Percentiles rank a stretch among this genome's conserved stretches.
Evolutionary conservation across 2,797 vertebrate genomes (phyloP).

Genomic region (Coccyzus lansbergi): DNA sequence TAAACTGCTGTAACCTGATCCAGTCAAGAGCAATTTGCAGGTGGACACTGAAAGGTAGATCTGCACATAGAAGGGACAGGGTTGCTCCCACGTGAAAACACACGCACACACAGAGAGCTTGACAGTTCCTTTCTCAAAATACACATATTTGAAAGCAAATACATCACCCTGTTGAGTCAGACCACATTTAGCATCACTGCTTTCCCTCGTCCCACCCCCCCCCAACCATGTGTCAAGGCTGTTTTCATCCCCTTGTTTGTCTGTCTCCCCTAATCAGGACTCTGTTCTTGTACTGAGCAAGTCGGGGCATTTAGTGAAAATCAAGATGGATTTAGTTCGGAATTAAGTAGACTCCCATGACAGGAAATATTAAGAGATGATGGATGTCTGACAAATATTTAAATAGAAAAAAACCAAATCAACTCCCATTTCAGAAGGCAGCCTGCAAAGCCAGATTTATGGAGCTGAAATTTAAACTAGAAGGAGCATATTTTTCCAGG

Average conservation of each 20-base stretch:
- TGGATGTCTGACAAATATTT: slow-evolving; percentile 56
- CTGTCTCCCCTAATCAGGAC: slow-evolving; percentile 3
- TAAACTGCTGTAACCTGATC: not conserved
- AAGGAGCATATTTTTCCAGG: slow-evolving; percentile 45
- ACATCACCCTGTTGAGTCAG: not conserved
- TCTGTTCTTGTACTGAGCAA: not conserved
- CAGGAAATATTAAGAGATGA: slow-evolving; percentile 55
- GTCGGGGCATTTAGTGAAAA: slow-evolving; percentile 18
- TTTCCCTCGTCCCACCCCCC: not conserved
- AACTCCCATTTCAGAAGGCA: slow-evolving; percentile 31
- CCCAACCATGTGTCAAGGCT: not conserved
- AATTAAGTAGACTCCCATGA: slow-evolving; percentile 12
- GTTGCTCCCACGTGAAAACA: not conserved
- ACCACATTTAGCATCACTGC: not conserved
- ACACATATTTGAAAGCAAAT: not conserved
- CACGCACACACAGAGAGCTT: not conserved
- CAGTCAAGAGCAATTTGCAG: slow-evolving; percentile 40
- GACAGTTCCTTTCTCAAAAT: not conserved
- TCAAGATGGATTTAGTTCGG: slow-evolving; percentile 30
- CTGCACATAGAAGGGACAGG: not conserved
- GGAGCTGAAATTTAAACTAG: slow-evolving; percentile 49
- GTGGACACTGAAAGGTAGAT: slow-evolving; percentile 23
- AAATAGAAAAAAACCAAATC: slow-evolving; percentile 11
- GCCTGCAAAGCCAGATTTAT: slow-evolving; percentile 42
- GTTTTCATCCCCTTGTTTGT: not conserved